Evolutionary conservation across 1,140 invertebrate species (phyloP), one percentile per base, ranked within the genome.

Genomic region (Tetragonula clypearis): DNA sequence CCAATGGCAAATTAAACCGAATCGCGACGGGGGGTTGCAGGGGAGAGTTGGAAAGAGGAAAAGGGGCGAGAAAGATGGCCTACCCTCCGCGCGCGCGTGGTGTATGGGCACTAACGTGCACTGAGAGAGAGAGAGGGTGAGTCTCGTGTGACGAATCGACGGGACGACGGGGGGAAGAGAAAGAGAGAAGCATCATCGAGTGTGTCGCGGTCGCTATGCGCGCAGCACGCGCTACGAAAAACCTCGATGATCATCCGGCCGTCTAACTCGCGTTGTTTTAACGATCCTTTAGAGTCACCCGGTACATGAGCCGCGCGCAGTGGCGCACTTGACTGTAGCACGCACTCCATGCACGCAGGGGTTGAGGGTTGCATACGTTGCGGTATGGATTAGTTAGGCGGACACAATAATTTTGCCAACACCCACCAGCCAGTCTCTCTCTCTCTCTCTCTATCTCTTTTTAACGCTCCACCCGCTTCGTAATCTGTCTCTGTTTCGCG

Each of bases 341-440:
- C 90, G 90, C 92, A 92, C 91, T 91, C 84, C 88, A 89, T 84
- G 87, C 87, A 87, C 87, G 92, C 87, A 91, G 87, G 91, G 92
- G 90, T 91, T 90, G 90, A 92, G 92, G 90, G 93, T 87, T 90
- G 92, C 92, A 90, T 91, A 90, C 90, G 89, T 92, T 92, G 92
- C 92, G 92, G 93, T 94, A 93, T 94, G 92, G 93, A 94, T 94
- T 94, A 94, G 93, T 93, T 93, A 93, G 92, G 92, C 91, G 93
- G 92, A 93, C 92, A 93, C 92, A 93, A 93, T 93, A 93, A 93
- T 93, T 93, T 92, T 87, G 82, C 91, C 87, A 87, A 87, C 87
- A 92, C 85, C 87, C 92, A 88, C 76, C 65, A 79, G 8, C 17
- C 66, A 30, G n/a, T n/a, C 72, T 69, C 56, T 65, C 62, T 82